phyloP scores from a whole-genome alignment of 53 echinoderm and acorn worm species.

The Henricia sp. region DNA sequence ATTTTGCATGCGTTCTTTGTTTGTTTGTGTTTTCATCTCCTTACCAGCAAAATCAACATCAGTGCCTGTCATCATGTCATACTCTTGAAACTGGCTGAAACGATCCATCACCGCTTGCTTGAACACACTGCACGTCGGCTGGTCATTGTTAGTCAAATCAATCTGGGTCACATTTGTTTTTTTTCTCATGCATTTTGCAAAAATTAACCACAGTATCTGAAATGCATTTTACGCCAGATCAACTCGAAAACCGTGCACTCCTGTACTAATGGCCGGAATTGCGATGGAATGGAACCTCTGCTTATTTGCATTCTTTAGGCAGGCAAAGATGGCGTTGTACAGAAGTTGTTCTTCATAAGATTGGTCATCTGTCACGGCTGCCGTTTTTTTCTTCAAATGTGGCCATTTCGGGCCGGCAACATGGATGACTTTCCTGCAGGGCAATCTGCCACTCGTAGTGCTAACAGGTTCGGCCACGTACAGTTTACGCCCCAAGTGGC shows the following conservation, averaged over 20 bases:
- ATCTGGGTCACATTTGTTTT: slow-evolving; percentile 19
- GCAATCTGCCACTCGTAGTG: slow-evolving; percentile 45
- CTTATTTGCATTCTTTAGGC: slow-evolving; percentile 37
- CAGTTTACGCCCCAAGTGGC: slow-evolving; percentile 3
- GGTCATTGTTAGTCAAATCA: slow-evolving; percentile 40
- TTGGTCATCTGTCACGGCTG: neutral
- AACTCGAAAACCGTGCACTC: slow-evolving; percentile 60
- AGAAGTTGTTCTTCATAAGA: slow-evolving; percentile 31
- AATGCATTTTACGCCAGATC: too few species aligned
- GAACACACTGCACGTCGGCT: slow-evolving; percentile 50
- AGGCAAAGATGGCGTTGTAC: neutral
- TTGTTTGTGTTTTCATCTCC: too few species aligned
- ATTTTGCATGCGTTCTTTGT: too few species aligned
- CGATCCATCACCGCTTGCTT: slow-evolving; percentile 18
- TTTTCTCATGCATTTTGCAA: too few species aligned
- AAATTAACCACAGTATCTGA: too few species aligned
- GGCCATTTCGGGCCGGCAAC: slow-evolving; percentile 51
- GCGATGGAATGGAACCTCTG: slow-evolving; percentile 26
- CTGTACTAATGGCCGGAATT: slow-evolving; percentile 66
- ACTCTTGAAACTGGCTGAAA: slow-evolving; percentile 9
- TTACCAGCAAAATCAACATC: slow-evolving; percentile 15
- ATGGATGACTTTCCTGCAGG: slow-evolving; percentile 66
- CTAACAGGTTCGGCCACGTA: slow-evolving; percentile 41
- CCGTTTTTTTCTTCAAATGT: neutral
- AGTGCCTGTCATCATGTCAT: slow-evolving; percentile 10